Evolutionary conservation across 2,113 vertebrate genomes (phyloP).

Genomic region (Cyanoderma ruficeps): DNA sequence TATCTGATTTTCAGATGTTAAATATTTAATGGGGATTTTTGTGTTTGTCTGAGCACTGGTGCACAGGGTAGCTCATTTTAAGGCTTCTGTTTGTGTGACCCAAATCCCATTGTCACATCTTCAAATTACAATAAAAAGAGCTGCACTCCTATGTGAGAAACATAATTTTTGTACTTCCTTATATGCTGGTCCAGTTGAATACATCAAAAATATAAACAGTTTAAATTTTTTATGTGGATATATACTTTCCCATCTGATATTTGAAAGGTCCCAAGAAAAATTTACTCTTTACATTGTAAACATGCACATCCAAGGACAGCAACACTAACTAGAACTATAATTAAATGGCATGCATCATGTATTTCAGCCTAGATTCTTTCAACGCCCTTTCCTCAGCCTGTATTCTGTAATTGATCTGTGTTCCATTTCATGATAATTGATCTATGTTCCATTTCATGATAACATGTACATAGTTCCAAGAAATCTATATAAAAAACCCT

Average conservation of each 20-base stretch:
- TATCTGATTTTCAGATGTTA: not conserved
- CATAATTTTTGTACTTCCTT: not conserved
- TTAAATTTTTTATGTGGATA: not conserved
- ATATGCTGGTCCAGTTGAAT: not conserved
- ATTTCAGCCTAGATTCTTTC: not conserved
- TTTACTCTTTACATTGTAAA: not conserved
- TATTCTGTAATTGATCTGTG: not conserved
- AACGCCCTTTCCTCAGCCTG: not conserved
- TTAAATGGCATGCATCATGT: not conserved
- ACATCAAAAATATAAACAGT: not conserved
- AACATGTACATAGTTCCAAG: not conserved
- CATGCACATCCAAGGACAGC: not conserved
- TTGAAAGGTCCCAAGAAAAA: not conserved
- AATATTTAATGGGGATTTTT: not conserved
- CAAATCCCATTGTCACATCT: not conserved
- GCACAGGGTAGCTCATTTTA: not conserved
- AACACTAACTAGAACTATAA: not conserved
- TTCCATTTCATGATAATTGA: not conserved
- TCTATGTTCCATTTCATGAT: not conserved
- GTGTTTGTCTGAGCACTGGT: not conserved
- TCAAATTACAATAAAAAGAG: not conserved
- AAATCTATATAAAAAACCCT: not conserved
- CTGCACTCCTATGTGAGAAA: accelerated
- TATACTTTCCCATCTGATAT: not conserved
- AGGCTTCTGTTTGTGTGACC: not conserved